Percentiles rank a stretch among this genome's conserved stretches.
These are phyloP conservation scores for Zaprionus tsacasi DNA, from an alignment of 1,140 invertebrate genomes.

Conservation along the genomic window DNA sequence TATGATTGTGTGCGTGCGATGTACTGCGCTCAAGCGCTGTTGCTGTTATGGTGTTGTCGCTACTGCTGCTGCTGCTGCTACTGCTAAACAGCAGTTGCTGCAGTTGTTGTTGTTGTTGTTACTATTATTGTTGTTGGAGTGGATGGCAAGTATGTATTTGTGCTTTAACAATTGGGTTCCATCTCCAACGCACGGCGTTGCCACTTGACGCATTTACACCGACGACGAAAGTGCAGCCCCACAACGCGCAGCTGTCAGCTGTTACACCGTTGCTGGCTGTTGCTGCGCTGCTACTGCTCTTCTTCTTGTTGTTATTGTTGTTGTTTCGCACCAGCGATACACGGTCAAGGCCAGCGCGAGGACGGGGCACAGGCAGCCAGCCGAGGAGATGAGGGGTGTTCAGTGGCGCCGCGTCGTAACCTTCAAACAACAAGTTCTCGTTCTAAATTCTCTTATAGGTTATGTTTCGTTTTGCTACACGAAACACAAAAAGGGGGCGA, in stretches of 20 bases:
- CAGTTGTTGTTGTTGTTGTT: conserved; percentile 18
- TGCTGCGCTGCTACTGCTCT: conserved; percentile 1
- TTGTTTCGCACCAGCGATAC: conserved; percentile 39
- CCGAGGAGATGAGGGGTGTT: conserved; percentile 24
- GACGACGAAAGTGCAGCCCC: conserved; percentile 52
- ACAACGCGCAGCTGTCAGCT: conserved; percentile 70
- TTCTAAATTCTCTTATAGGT: conserved; percentile 60
- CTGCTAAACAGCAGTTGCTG: no score
- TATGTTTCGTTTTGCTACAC: conserved; percentile 48
- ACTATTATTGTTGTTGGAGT: conserved; percentile 15
- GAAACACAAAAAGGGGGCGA: background rate
- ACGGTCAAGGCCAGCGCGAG: conserved; percentile 74
- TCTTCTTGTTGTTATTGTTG: conserved; percentile 23
- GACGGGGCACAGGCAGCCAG: conserved; percentile 22
- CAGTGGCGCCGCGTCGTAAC: conserved; percentile 58
- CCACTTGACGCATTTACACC: conserved; percentile 51
- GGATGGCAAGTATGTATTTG: conserved; percentile 26
- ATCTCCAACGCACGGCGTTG: conserved; percentile 47
- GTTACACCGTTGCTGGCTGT: conserved; percentile 59
- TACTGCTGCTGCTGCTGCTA: conserved; percentile 2
- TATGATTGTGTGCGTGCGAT: conserved; percentile 42
- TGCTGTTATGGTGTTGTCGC: conserved; percentile 7
- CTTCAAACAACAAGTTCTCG: conserved; percentile 63
- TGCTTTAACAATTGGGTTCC: conserved; percentile 14
- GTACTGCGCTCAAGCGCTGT: conserved; percentile 37